Evolutionary conservation across 2,888 invertebrate genomes (phyloP).

Genomic region (Rambutsinella grinnellia): DNA sequence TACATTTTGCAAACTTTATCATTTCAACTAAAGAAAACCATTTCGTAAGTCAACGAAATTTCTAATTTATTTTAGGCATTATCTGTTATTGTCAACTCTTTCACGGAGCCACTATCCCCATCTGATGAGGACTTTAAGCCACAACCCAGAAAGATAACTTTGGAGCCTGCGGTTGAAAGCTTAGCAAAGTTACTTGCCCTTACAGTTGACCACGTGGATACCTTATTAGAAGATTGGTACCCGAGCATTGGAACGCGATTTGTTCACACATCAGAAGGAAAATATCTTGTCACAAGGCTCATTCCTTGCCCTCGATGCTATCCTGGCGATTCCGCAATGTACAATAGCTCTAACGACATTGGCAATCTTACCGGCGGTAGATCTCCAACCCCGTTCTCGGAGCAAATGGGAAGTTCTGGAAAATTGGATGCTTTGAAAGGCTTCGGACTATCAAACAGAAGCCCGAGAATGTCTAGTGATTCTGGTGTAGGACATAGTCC

Average conservation of each 20-base stretch:
- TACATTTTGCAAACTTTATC: too few relatives aligned
- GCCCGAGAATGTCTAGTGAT: conserved; percentile 66
- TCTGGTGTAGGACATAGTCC: conserved; percentile 65
- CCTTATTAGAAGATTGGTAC: conserved; percentile 98
- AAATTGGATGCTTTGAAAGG: conserved; percentile 59
- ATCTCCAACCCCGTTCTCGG: conserved; percentile 41
- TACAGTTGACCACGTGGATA: conserved; percentile 95
- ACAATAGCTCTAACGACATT: conserved; percentile 26
- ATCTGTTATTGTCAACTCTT: conserved; percentile 58
- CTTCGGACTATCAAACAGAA: conserved; percentile 59
- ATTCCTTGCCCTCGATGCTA: conserved; percentile 94
- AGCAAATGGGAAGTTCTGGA: conserved; percentile 3
- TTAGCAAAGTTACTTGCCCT: conserved; percentile 87
- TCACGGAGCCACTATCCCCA: conserved; percentile 46
- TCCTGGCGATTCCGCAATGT: conserved; percentile 54
- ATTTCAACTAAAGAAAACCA: too few relatives aligned
- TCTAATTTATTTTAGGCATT: conserved; percentile 57
- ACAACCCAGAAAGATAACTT: conserved; percentile 71
- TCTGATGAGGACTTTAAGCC: conserved; percentile 65
- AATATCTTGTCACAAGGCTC: conserved; percentile 91
- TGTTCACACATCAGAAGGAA: conserved; percentile 96
- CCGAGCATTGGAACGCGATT: conserved; percentile 94
- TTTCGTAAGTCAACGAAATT: too few relatives aligned
- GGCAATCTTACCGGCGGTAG: conserved; percentile 39
- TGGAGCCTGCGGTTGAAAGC: conserved; percentile 85